phyloP scores from a whole-genome alignment of 2,113 vertebrate genomes.

The Indicator indicator region DNA sequence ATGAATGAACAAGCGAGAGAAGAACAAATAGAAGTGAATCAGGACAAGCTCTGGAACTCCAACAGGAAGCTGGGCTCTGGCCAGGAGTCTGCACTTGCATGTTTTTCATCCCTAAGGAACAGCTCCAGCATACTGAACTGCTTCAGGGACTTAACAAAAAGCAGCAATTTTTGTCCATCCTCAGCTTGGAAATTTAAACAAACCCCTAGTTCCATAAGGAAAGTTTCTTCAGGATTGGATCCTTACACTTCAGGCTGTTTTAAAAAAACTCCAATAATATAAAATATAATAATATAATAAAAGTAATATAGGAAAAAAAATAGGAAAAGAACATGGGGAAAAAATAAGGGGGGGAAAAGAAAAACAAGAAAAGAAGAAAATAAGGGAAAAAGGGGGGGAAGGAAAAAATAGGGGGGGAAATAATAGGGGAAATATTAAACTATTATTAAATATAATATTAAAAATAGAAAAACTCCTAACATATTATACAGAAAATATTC shows the following conservation, averaged over 20 bases:
- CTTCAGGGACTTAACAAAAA: constrained; percentile 66
- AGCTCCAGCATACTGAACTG: constrained; percentile 67
- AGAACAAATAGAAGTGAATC: constrained; percentile 59
- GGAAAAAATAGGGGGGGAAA: no score
- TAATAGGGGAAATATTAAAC: no score
- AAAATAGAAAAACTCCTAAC: no score
- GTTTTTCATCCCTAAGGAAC: constrained; percentile 47
- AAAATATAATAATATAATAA: not conserved
- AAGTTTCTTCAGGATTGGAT: constrained; percentile 58
- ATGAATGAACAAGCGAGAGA: constrained; percentile 54
- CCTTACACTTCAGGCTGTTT: not conserved
- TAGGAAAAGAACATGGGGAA: no score
- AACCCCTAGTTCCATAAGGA: constrained; percentile 5
- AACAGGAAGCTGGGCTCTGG: constrained; percentile 50
- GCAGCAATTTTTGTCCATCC: constrained; percentile 56
- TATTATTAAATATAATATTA: not conserved
- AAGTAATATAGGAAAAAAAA: no score
- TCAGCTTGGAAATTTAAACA: constrained; percentile 60
- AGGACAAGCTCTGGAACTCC: constrained; percentile 60
- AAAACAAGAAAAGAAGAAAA: no score
- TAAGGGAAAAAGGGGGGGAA: no score
- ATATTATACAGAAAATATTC: not conserved
- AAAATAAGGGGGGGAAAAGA: no score
- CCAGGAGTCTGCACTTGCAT: constrained; percentile 52
- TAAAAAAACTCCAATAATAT: not conserved